Conservation (phyloP, 2,113 vertebrate genomes). For the Oceanodroma tethys region DNA sequence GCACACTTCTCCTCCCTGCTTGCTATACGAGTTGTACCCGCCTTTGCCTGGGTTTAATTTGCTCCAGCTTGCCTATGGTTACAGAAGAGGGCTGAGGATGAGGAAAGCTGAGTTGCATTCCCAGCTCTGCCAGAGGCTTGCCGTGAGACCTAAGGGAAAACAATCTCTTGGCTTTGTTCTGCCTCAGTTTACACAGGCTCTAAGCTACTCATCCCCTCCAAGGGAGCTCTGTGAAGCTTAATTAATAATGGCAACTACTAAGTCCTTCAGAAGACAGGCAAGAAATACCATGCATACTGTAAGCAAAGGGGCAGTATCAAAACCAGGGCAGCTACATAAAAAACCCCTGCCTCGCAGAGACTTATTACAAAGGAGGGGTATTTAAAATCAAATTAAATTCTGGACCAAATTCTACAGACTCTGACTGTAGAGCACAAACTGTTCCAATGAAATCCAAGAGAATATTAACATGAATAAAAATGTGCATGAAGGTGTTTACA, state of each 20-base stretch:
- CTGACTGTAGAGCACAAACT: not conserved
- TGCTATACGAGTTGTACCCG: not conserved
- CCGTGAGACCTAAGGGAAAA: conserved; percentile 34
- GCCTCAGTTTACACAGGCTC: conserved; percentile 43
- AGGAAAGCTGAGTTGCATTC: conserved; percentile 12
- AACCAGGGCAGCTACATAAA: not conserved
- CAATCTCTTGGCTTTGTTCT: conserved; percentile 24
- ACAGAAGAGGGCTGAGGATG: not conserved
- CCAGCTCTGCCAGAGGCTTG: conserved; percentile 21
- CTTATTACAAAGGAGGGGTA: not conserved
- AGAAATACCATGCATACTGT: not conserved
- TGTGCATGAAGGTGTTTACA: not conserved
- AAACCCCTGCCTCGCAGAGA: not conserved
- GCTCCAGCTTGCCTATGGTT: conserved; percentile 22
- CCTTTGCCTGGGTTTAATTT: conserved; percentile 45
- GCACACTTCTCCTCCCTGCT: conserved; percentile 12
- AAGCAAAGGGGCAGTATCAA: not conserved
- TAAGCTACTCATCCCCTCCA: not conserved
- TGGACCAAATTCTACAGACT: not conserved
- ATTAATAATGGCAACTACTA: not conserved
- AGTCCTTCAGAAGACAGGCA: not conserved
- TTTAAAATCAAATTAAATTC: not conserved
- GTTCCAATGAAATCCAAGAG: not conserved
- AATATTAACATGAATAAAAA: not conserved
- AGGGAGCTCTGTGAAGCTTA: not conserved